Evolutionary conservation across 2,797 vertebrate genomes (phyloP).

Genomic region (Phoeniculus purpureus): DNA sequence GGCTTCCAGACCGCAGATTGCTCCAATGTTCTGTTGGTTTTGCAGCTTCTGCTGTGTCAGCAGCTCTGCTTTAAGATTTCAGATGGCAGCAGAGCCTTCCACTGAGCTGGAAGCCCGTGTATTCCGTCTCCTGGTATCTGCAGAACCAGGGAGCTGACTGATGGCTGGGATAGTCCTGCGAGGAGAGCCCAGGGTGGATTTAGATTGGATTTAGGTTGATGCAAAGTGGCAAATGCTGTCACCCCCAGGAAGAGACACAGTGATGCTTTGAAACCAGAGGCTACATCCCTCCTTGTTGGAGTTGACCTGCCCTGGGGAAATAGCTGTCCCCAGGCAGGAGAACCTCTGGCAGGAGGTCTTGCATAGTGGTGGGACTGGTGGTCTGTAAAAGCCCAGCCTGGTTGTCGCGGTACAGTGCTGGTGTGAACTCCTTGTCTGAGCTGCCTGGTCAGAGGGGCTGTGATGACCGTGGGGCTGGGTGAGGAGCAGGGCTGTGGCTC

Average conservation of each 20-base stretch:
- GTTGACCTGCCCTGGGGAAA: not conserved
- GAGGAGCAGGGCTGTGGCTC: not conserved
- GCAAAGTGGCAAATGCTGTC: rapidly evolving
- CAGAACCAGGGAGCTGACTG: not conserved
- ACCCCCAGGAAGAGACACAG: not conserved
- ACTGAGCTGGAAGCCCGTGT: constrained; percentile 12
- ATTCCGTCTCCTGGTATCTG: constrained; percentile 46
- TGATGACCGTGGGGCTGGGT: not conserved
- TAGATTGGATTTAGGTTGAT: not conserved
- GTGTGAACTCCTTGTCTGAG: not conserved
- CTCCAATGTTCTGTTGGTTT: not conserved
- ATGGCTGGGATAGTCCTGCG: not conserved
- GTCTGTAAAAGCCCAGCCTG: not conserved
- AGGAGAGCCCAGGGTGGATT: not conserved
- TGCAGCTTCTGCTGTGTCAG: constrained; percentile 59
- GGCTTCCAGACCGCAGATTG: not conserved
- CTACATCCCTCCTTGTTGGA: not conserved
- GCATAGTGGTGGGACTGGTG: not conserved
- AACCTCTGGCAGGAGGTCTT: not conserved
- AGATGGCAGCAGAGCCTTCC: constrained; percentile 52
- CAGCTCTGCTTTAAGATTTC: constrained; percentile 57
- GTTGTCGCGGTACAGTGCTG: rapidly evolving
- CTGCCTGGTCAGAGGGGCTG: not conserved
- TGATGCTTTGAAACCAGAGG: not conserved
- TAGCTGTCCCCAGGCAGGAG: not conserved